A percentile compares a stretch with the other conserved stretches of the same genome.
Conservation (phyloP, 2,888 invertebrate species). For the Nipponacmea schrenckii region DNA sequence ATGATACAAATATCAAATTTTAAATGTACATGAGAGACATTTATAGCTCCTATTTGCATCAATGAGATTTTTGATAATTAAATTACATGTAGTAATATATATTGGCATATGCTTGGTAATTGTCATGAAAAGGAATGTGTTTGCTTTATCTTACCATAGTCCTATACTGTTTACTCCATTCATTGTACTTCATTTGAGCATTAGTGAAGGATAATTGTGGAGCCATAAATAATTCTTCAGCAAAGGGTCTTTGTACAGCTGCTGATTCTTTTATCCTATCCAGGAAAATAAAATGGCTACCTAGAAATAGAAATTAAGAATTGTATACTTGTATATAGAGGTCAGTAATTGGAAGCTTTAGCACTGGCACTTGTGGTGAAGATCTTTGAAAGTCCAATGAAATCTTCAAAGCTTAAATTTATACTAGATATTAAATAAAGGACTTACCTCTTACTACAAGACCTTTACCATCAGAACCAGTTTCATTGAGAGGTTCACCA, state of each 20-base stretch:
- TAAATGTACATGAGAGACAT: no score
- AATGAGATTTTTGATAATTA: no score
- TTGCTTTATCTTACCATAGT: slow-evolving; percentile 33
- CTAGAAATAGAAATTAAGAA: slow-evolving; percentile 40
- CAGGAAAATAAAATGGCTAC: slow-evolving; percentile 59
- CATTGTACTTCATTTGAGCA: slow-evolving; percentile 22
- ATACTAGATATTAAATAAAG: no score
- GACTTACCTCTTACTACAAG: slow-evolving; percentile 63
- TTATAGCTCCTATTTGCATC: no score
- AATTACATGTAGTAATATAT: neutral
- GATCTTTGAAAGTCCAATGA: no score
- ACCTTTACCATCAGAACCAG: slow-evolving; percentile 68
- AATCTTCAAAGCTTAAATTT: no score
- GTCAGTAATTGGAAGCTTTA: no score
- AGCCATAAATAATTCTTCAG: slow-evolving; percentile 54
- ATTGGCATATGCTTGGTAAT: neutral
- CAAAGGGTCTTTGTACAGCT: slow-evolving; percentile 51
- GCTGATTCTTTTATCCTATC: slow-evolving; percentile 47
- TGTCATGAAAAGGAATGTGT: neutral
- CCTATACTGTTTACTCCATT: slow-evolving; percentile 36
- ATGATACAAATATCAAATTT: no score
- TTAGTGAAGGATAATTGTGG: slow-evolving; percentile 55
- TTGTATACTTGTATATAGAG: no score
- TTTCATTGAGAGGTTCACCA: slow-evolving; percentile 88
- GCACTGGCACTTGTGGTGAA: no score